Conservation (phyloP, 2,888 invertebrate genomes). For the Acrobeloides nanus region DNA sequence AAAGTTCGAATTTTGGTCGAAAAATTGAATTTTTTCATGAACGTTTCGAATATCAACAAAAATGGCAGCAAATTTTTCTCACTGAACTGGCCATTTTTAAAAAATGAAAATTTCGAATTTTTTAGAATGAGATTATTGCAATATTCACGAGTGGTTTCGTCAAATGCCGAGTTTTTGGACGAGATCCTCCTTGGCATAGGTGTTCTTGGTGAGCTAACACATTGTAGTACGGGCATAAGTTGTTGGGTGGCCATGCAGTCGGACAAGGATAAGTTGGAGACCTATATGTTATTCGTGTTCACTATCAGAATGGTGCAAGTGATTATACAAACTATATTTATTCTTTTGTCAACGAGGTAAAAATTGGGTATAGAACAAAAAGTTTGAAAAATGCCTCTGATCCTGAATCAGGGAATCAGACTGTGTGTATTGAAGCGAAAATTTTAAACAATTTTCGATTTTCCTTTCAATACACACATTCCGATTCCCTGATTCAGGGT, state of each 20-base stretch:
- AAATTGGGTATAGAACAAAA: too few relatives aligned
- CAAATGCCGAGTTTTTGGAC: constrained; percentile 47
- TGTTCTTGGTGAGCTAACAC: constrained; percentile 44
- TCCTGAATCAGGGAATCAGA: too few relatives aligned
- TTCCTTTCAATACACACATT: too few relatives aligned
- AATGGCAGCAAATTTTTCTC: too few relatives aligned
- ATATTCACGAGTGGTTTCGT: constrained; percentile 30
- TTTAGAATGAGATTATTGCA: constrained; percentile 43
- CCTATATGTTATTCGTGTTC: constrained; percentile 38
- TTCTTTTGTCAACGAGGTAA: constrained; percentile 27
- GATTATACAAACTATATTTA: constrained; percentile 47
- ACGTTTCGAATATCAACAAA: too few relatives aligned
- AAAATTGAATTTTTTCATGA: too few relatives aligned
- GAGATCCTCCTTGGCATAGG: constrained; percentile 49
- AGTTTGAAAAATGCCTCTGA: too few relatives aligned
- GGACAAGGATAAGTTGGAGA: constrained; percentile 26
- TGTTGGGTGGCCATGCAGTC: constrained; percentile 17
- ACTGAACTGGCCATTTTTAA: too few relatives aligned
- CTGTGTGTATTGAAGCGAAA: too few relatives aligned
- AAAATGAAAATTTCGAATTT: background rate
- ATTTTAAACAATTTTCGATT: too few relatives aligned
- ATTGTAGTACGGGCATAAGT: constrained; percentile 22
- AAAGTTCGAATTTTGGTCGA: too few relatives aligned
- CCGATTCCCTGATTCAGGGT: too few relatives aligned
- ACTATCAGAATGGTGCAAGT: constrained; percentile 45